A percentile compares a stretch with the other conserved stretches of the same genome.
These are phyloP conservation scores for Agrotis segetum DNA, from an alignment of 2,888 invertebrate species.

Conservation along the genomic window DNA sequence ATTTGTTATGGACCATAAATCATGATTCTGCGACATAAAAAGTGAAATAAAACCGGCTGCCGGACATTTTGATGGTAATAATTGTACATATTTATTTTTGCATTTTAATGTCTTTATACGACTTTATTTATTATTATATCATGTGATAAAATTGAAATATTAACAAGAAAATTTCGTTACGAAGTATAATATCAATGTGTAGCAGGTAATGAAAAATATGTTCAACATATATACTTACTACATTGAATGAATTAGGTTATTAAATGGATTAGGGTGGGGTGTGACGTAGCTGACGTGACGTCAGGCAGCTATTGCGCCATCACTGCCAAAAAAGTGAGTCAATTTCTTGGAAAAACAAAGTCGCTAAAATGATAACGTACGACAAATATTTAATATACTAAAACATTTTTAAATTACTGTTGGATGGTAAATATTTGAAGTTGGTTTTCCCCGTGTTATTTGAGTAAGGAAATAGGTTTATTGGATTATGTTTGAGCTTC, in stretches of 20 bases:
- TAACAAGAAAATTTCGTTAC: slow-evolving; percentile 10
- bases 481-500: slow-evolving; percentile 14
- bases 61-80: slow-evolving; percentile 40
- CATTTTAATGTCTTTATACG: slow-evolving; percentile 39
- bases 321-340: slow-evolving; percentile 65
- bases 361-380: slow-evolving; percentile 44
- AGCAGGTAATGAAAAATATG: slow-evolving; percentile 14
- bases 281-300: slow-evolving; percentile 71
- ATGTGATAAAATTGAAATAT: slow-evolving; percentile 20
- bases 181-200: slow-evolving; percentile 1
- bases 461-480: slow-evolving; percentile 19
- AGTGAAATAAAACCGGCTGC: slow-evolving; percentile 53
- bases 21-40: slow-evolving; percentile 53
- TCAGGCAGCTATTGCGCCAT: slow-evolving; percentile 63
- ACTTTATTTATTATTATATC: slow-evolving; percentile 32
- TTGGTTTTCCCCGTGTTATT: slow-evolving; percentile 18
- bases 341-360: slow-evolving; percentile 60
- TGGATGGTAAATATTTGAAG: slow-evolving; percentile 30
- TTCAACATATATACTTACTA: slow-evolving; percentile 26
- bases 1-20: slow-evolving; percentile 56
- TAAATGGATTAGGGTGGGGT: slow-evolving; percentile 59
- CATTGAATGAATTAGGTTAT: slow-evolving; percentile 62
- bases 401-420: slow-evolving; percentile 37
- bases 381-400: slow-evolving; percentile 44
- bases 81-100: slow-evolving; percentile 45